phyloP scores from a whole-genome alignment of 2,797 vertebrate genomes.

The Rachycentron canadum region DNA sequence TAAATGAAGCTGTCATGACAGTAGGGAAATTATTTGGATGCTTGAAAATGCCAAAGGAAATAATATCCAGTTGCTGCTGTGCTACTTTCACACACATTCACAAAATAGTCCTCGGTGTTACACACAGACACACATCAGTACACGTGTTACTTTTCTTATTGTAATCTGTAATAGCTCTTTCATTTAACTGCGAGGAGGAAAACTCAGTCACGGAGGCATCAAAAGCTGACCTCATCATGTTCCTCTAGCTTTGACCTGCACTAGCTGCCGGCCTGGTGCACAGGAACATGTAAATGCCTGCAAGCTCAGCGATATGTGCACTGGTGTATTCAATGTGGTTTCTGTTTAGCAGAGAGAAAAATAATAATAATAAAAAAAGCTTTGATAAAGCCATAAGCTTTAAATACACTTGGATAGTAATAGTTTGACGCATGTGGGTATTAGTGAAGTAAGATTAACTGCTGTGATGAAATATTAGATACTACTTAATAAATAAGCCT shows the following conservation, averaged over 20 bases:
- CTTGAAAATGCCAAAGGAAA: slow-evolving; percentile 1
- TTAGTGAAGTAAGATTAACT: slow-evolving; percentile 70
- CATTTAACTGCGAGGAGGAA: neutral
- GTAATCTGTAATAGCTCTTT: neutral
- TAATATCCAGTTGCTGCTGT: neutral
- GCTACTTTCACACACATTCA: neutral
- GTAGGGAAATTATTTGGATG: neutral
- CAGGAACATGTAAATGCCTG: slow-evolving; percentile 5
- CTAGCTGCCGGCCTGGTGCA: neutral
- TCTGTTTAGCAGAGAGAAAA: slow-evolving; percentile 4
- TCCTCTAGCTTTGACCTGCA: slow-evolving; percentile 15
- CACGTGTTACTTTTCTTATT: slow-evolving; percentile 7
- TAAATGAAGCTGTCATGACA: slow-evolving; percentile 16
- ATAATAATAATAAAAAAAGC: slow-evolving; percentile 10
- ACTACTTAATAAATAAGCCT: slow-evolving; percentile 59
- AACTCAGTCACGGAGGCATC: slow-evolving; percentile 12
- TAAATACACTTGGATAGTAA: slow-evolving; percentile 52
- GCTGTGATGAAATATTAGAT: slow-evolving; percentile 64
- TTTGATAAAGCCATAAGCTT: slow-evolving; percentile 40
- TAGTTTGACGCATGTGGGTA: slow-evolving; percentile 51
- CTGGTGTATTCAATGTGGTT: slow-evolving; percentile 18
- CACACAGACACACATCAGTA: neutral
- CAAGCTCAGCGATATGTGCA: neutral
- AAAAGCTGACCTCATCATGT: neutral
- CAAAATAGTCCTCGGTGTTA: neutral